Conservation (phyloP, 2,113 vertebrate species). For the Paramormyrops kingsleyae region DNA sequence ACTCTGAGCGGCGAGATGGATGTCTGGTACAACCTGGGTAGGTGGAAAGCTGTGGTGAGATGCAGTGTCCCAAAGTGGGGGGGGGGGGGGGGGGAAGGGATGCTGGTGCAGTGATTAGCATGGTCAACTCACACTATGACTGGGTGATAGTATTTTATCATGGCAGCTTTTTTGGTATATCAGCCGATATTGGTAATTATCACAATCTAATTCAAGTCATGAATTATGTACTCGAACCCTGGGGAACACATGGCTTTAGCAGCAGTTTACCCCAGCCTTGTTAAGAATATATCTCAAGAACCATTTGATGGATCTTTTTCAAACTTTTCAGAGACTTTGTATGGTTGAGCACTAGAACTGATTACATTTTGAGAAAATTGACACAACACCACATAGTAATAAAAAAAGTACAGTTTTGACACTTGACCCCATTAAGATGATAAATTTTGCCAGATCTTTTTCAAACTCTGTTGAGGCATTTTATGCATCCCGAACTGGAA, state of each 20-base stretch:
- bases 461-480: not conserved
- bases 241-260: not conserved
- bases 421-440: not conserved
- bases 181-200: not conserved
- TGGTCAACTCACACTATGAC: not conserved
- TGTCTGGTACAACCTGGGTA: constrained; percentile 97
- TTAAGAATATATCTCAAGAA: not conserved
- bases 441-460: not conserved
- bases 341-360: not conserved
- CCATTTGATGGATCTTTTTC: not conserved
- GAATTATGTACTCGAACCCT: not conserved
- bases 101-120: not conserved
- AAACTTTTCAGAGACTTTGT: not conserved
- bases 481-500: not conserved
- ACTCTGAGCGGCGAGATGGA: constrained; percentile 97
- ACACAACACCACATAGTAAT: not conserved
- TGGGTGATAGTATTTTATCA: not conserved
- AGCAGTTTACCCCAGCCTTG: not conserved
- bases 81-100: not conserved
- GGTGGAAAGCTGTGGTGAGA: constrained; percentile 32
- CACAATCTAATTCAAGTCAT: not conserved
- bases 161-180: not conserved
- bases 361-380: not conserved
- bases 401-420: not conserved
- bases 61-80: not conserved